Evolutionary conservation across 2,888 invertebrate genomes (phyloP), one percentile per base, ranked within the genome.

Genomic region (Sialis fuliginosa): DNA sequence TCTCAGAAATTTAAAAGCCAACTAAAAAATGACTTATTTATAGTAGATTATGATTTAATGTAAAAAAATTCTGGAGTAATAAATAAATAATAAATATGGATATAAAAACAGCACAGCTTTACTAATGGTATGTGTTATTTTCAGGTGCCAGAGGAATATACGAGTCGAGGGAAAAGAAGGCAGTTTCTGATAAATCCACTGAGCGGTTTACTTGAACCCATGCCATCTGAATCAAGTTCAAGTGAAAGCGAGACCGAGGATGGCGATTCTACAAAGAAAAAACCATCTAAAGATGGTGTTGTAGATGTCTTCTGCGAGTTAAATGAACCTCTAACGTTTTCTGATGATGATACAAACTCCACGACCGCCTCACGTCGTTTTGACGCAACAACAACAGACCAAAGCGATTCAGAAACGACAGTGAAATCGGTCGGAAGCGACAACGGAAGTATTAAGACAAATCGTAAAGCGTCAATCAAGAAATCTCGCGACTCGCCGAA

Each of bases 141-240:
- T 4, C 22, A 22, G 22, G 22, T 56, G 56, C 73, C 55, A 56
- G 77, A 59, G 62, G 73, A 59, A 43, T 62, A 70, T 49, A 76
- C 74, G 45, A 75, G 74, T 42, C 71, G 73, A 49, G 78, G 78
- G 49, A 80, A 80, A 58, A 77, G 74, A 62, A 75, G 79, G 57
- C 85, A 85, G 67, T 86, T 85, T 70, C 77, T 91, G 41, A 88
- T 91, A 55, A 92, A 91, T 69, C 90, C 91, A 1, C 71, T 90
- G 51, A 90, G 91, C 52, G 86, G 89, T 39, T 81, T 87, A 59
- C 71, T 91, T 58, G 90, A 90, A 57, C 79, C 82, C 3, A 82
- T 84, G 65, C 79, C 81, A 32, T 75, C 74, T 55, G 77, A 77
- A 52, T 77, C 77, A 50, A 75, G 74, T 51, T 72, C 72, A 51